These are phyloP conservation scores for Gallinago undulata DNA, from an alignment of 2,113 vertebrate species.

Conservation along the genomic window DNA sequence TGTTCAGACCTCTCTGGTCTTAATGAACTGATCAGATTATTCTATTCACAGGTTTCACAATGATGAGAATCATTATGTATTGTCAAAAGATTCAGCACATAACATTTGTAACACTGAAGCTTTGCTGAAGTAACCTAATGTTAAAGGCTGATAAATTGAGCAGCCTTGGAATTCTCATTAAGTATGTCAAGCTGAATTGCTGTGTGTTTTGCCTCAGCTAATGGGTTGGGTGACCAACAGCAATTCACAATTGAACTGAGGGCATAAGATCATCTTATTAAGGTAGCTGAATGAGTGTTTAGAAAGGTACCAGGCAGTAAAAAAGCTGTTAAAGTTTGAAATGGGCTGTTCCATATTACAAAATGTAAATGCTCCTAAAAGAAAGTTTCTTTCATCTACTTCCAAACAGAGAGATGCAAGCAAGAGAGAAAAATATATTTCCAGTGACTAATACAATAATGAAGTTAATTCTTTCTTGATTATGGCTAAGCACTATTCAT, in stretches of 20 bases:
- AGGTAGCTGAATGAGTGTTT: neutral
- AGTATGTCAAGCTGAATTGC: constrained; percentile 28
- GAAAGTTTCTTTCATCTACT: neutral
- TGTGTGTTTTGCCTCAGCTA: constrained; percentile 37
- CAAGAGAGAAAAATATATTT: neutral
- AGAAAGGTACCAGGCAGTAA: neutral
- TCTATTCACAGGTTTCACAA: constrained; percentile 27
- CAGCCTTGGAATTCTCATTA: constrained; percentile 45
- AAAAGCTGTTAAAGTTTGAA: neutral
- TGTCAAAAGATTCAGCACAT: constrained; percentile 53
- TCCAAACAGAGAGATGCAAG: neutral
- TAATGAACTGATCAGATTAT: constrained; percentile 53
- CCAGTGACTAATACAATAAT: neutral
- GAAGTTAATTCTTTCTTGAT: neutral
- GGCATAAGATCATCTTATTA: neutral
- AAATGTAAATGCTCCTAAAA: neutral
- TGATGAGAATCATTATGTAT: constrained; percentile 46
- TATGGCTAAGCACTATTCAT: neutral
- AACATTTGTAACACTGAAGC: constrained; percentile 23
- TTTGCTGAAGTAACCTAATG: neutral
- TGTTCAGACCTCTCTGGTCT: neutral
- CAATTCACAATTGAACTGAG: neutral
- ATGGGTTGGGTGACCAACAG: constrained; percentile 38
- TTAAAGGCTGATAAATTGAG: constrained; percentile 51
- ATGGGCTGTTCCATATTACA: neutral